Percentiles rank a stretch among this genome's conserved stretches.
Evolutionary conservation across 2,888 invertebrate species (phyloP).

Genomic region (Eubasilissa splendida): DNA sequence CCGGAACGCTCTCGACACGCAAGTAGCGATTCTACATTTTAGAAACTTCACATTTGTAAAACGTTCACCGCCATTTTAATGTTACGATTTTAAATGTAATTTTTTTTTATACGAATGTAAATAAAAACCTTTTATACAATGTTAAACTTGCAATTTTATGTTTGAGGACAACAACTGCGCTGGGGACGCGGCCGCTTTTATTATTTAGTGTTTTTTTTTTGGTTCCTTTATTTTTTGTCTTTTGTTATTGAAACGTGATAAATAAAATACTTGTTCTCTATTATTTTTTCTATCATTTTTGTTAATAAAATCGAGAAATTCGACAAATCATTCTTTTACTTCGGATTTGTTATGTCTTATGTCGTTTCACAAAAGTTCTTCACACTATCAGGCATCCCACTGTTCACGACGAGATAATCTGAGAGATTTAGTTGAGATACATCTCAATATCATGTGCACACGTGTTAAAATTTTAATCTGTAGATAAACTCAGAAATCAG

Average conservation of each 20-base stretch:
- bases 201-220: constrained; percentile 13
- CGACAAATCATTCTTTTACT: constrained; percentile 32
- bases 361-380: neutral
- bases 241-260: constrained; percentile 36
- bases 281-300: constrained; percentile 56
- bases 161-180: constrained; percentile 17
- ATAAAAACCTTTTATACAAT: constrained; percentile 33
- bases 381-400: too few relatives aligned
- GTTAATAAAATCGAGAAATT: constrained; percentile 47
- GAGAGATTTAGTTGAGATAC: too few relatives aligned
- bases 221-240: constrained; percentile 40
- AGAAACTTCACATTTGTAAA: constrained; percentile 25
- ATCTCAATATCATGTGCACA: too few relatives aligned
- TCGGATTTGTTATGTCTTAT: constrained; percentile 7
- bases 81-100: constrained; percentile 21
- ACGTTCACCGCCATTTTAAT: constrained; percentile 39
- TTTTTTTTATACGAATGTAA: constrained; percentile 42
- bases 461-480: too few relatives aligned
- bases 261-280: constrained; percentile 48
- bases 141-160: constrained; percentile 16
- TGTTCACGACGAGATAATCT: too few relatives aligned
- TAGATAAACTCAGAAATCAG: too few relatives aligned
- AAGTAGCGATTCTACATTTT: constrained; percentile 26
- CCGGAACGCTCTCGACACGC: neutral
- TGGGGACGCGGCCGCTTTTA: constrained; percentile 15